Conservation (phyloP, 92 coral and sea anemone genomes). For the Pocillopora meandrina region DNA sequence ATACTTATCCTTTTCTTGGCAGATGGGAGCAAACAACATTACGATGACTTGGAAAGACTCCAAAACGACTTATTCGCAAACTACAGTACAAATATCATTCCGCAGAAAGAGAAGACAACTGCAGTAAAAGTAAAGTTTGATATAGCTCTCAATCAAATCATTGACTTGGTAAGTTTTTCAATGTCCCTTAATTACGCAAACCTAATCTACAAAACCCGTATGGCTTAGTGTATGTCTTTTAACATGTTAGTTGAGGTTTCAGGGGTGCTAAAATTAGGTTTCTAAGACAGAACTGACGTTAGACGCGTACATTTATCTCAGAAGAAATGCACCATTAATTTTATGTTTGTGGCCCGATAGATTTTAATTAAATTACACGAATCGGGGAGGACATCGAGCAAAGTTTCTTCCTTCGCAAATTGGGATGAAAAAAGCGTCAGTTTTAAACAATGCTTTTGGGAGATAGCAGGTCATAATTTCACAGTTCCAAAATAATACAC, state of each 20-base stretch:
- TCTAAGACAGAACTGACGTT: neutral
- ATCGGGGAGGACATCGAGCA: neutral
- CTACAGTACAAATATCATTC: slow-evolving; percentile 86
- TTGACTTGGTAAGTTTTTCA: slow-evolving; percentile 78
- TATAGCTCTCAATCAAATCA: slow-evolving; percentile 86
- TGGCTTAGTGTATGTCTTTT: neutral
- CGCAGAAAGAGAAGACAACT: slow-evolving; percentile 66
- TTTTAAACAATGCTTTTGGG: neutral
- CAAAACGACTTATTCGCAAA: slow-evolving; percentile 66
- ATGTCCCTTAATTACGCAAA: neutral
- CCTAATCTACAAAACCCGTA: neutral
- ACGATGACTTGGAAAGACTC: slow-evolving; percentile 60
- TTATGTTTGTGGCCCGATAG: neutral
- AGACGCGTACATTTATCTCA: neutral
- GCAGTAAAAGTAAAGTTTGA: slow-evolving; percentile 78
- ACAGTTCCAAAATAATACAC: neutral
- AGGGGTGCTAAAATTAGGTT: neutral
- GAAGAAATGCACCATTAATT: neutral
- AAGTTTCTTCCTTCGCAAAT: neutral
- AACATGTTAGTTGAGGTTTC: neutral
- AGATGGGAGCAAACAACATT: slow-evolving; percentile 57
- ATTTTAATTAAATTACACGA: neutral
- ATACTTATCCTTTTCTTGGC: slow-evolving; percentile 23
- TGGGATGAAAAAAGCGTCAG: neutral
- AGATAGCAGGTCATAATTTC: too few species aligned